These are phyloP conservation scores for Magallana gigas DNA, from an alignment of 1,140 invertebrate genomes.

Conservation along the genomic window DNA sequence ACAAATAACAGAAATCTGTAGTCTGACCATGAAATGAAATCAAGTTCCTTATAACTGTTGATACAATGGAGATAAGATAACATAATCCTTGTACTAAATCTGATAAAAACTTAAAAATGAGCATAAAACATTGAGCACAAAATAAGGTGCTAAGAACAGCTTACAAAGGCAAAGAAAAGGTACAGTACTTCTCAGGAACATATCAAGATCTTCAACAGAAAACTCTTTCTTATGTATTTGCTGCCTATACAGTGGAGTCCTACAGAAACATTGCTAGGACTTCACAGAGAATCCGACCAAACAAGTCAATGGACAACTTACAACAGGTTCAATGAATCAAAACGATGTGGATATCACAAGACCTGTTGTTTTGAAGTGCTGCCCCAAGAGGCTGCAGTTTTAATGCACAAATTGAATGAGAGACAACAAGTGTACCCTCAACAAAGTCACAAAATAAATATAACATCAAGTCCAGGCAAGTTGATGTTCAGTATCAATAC, in stretches of 20 bases:
- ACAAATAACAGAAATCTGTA: background rate
- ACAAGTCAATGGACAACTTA: slow-evolving; percentile 12
- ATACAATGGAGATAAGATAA: too few relatives aligned
- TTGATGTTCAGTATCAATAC: slow-evolving; percentile 28
- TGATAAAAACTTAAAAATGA: background rate
- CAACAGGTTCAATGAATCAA: slow-evolving; percentile 5
- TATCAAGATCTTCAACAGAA: background rate
- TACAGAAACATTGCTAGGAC: background rate
- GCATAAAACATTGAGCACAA: slow-evolving; percentile 13
- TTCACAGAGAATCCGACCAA: slow-evolving; percentile 6
- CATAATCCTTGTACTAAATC: too few relatives aligned
- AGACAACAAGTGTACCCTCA: slow-evolving; percentile 1
- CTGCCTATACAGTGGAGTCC: slow-evolving; percentile 14
- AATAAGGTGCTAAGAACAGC: background rate
- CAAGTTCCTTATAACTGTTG: too few relatives aligned
- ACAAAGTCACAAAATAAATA: background rate
- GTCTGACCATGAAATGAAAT: too few relatives aligned
- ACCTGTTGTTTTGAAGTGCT: background rate
- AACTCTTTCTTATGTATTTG: slow-evolving; percentile 14
- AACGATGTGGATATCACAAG: slow-evolving; percentile 12
- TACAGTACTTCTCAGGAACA: background rate
- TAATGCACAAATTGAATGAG: slow-evolving; percentile 5
- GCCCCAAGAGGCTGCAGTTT: slow-evolving; percentile 29
- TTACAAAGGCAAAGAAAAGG: background rate
- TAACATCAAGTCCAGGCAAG: slow-evolving; percentile 19